Base-by-base conservation (phyloP, 2,888 invertebrate genomes). In the Strigamia crassipes region DNA sequence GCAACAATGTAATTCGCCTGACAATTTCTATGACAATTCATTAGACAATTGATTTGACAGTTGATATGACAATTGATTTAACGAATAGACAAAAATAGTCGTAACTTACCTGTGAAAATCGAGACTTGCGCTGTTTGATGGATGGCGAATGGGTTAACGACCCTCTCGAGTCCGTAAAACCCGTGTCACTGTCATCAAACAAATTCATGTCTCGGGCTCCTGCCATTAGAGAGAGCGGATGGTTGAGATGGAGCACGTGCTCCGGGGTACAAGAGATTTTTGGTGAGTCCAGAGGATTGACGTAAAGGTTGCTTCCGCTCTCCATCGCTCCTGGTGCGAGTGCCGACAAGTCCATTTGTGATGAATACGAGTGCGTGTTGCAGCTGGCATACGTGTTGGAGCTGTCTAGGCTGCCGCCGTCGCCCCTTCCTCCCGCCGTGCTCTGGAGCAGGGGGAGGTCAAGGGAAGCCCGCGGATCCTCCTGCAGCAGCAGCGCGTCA, bases 301-400 rank as follows among this genome's bases (percentile, higher is more conserved):
- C 85, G 84, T 87, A 87, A 66, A 87, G 85, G 85, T 86, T 87
- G 83, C 79, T 79, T 51, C 42, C 41, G 18, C 73, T 66, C 73
- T 79, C 66, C 21, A 78, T 61, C 23, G 81, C 56, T 56, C 56
- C 21, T 3, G 56, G 81, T 38, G 31, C 61, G 77, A 82, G 81
- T 81, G 83, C 83, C 56, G 84, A 83, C 81, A 82, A 41, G 82
- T 77, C 73, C 85, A 85, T 84, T 79, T 86, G 85, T 86, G 95
- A 95, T 89, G 94, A 92, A 90, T 94, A 96, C 87, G 96, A 96
- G 91, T 96, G 96, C 87, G 97, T 96, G 90, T 96, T 94, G 91
- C 97, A 97, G 90, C 96, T 96, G 89, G 96, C 96, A 90, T 96
- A 97, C 85, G 97, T 97, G 89, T 97, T 97, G 87, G 96, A 94